These are phyloP conservation scores for Oscarella lobularis DNA, from an alignment of 37 sponge, comb jelly and placozoan genomes.

Conservation along the genomic window DNA sequence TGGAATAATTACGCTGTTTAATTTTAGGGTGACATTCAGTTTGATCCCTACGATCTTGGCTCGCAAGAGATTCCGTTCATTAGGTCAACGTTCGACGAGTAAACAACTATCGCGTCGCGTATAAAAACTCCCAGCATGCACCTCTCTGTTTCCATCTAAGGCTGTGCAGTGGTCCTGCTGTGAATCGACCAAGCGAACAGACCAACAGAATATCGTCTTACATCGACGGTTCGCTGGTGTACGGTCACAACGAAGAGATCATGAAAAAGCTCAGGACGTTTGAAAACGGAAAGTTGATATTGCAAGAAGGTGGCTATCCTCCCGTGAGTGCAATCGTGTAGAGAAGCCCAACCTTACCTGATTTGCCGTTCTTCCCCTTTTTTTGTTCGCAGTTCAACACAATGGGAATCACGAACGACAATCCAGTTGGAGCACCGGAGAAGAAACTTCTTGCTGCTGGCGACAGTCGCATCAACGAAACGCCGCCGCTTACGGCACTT, in stretches of 20 bases:
- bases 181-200: conserved; percentile 44
- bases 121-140: no score
- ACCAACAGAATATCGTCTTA: conserved; percentile 62
- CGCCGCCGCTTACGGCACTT: conserved; percentile 14
- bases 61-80: background rate
- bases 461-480: conserved; percentile 13
- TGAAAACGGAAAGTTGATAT: background rate
- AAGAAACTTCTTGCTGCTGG: conserved; percentile 9
- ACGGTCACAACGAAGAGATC: conserved; percentile 33
- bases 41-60: conserved; percentile 3
- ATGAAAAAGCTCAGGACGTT: conserved; percentile 25
- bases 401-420: conserved; percentile 2
- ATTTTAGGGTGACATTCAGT: background rate
- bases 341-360: no score
- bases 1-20: no score
- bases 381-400: background rate
- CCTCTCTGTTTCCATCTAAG: no score
- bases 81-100: background rate
- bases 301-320: background rate
- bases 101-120: no score
- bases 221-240: conserved; percentile 59
- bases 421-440: background rate
- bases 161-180: background rate
- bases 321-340: no score
- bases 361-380: background rate